Base-by-base conservation (phyloP, 2,888 invertebrate species). In the Drosophila neonasuta region DNA sequence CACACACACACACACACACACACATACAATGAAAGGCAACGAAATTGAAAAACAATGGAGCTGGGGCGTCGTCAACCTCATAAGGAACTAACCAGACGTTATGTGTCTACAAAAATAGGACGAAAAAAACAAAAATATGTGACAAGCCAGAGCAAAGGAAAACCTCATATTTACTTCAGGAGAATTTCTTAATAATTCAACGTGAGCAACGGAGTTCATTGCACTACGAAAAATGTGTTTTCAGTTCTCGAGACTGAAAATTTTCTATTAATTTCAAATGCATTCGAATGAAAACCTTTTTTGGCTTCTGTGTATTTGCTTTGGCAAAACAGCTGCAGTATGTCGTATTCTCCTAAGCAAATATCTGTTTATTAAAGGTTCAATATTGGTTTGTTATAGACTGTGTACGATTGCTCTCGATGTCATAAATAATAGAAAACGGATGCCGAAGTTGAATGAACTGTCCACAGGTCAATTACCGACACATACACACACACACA, bases 31-130 rank as follows among this genome's bases (percentile, higher is more conserved):
- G 62, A 62, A 78, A 63, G 45, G 64, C 68, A 77, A 48, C 36
- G 54, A 60, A 84, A 81, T 81, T 77, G 60, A 68, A 76, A 60
- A 60, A 60, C 60, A 79, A 77, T 45, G 60, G 61, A 48, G 48
- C 61, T 61, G 67, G 70, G 63, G 24, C 24, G 24, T 24, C 46
- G 17, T 52, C 61, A 42, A 42, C 20, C 51, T 44, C n/a, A 44
- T 51, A 59, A 44, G 42, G 11, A 59, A 44, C 24, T n/a, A 36
- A 42, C 41, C 39, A 50, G 29, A 39, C 39, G 39, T 30, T 9
- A 41, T 50, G 8, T 9, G n/a, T 34, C 5, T 24, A 36, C 9
- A 9, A 51, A 29, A 41, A 44, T 42, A 48, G 41, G 10, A 10
- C 9, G 6, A 30, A 34, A 59, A 51, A 59, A 11, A 6, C 36